Evolutionary conservation across 2,113 vertebrate species (phyloP).

Genomic region (Phoenicopterus ruber): DNA sequence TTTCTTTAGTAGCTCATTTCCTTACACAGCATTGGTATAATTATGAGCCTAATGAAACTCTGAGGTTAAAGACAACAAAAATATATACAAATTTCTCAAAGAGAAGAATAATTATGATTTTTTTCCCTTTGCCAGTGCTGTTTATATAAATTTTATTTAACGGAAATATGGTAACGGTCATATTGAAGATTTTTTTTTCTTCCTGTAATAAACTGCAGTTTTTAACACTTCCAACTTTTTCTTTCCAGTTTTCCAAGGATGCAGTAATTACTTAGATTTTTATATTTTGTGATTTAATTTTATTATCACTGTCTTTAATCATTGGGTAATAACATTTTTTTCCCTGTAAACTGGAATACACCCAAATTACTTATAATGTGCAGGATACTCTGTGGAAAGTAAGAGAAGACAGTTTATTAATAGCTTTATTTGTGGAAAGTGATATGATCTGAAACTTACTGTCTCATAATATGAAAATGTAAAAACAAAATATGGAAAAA

Average conservation of each 20-base stretch:
- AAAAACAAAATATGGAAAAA: neutral
- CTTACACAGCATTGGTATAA: neutral
- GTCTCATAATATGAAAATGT: neutral
- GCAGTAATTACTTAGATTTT: neutral
- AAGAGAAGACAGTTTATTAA: neutral
- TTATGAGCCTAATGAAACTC: neutral
- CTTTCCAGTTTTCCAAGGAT: neutral
- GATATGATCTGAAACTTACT: neutral
- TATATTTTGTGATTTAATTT: neutral
- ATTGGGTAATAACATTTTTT: neutral
- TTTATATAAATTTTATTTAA: neutral
- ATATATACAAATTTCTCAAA: neutral
- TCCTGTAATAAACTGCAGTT: neutral
- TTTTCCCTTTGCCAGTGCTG: neutral
- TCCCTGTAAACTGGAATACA: neutral
- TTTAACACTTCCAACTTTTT: neutral
- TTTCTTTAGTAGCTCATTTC: neutral
- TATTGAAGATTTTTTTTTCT: neutral
- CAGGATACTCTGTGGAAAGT: neutral
- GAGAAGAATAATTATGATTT: neutral
- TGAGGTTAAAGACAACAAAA: neutral
- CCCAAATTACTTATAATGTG: neutral
- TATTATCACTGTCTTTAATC: neutral
- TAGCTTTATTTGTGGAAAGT: neutral
- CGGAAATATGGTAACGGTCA: neutral